A percentile compares a stretch with the other conserved stretches of the same genome.
Conservation (phyloP, 2,113 vertebrate species). For the Pterocles burchelli region DNA sequence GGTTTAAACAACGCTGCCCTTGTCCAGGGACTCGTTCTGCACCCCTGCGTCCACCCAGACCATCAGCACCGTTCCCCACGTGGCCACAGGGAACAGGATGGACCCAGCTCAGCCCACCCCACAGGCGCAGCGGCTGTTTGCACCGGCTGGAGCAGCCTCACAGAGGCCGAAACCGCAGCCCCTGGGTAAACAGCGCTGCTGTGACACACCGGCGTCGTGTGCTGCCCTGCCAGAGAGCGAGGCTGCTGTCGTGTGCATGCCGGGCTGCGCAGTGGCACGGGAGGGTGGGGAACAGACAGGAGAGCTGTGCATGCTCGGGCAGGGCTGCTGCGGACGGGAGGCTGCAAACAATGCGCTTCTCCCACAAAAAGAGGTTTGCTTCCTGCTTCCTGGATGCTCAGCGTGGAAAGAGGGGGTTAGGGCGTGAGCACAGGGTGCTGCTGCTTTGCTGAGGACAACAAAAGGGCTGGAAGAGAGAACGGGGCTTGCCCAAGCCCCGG, state of each 20-base stretch:
- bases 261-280: accelerated
- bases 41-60: not conserved
- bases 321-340: not conserved
- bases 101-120: not conserved
- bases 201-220: not conserved
- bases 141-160: not conserved
- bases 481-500: not conserved
- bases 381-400: not conserved
- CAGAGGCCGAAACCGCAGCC: not conserved
- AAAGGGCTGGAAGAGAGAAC: not conserved
- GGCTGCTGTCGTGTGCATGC: accelerated
- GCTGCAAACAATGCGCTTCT: not conserved
- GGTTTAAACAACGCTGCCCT: not conserved
- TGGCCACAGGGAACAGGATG: not conserved
- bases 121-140: accelerated
- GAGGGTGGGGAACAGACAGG: not conserved
- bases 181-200: not conserved
- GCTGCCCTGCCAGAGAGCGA: not conserved
- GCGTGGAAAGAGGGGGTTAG: not conserved
- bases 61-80: accelerated
- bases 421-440: accelerated
- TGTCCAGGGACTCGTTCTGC: not conserved
- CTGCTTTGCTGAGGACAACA: not conserved
- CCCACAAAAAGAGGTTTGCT: not conserved
- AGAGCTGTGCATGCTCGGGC: not conserved